phyloP scores from a whole-genome alignment of 2,797 vertebrate genomes.

The Gobio occitaniae region DNA sequence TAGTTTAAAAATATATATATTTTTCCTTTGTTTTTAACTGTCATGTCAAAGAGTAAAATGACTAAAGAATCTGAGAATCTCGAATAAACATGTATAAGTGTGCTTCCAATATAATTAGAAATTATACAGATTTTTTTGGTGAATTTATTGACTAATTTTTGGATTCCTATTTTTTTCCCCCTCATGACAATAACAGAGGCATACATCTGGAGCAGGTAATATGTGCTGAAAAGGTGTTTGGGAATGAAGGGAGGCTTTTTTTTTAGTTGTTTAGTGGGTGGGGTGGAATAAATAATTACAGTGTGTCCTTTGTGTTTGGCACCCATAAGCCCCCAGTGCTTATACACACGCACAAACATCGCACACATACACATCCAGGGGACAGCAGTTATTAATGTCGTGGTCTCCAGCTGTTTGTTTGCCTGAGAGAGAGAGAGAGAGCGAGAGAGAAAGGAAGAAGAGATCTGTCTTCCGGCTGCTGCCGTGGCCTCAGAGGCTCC shows the following conservation, averaged over 20 bases:
- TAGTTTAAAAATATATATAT: slow-evolving; percentile 44
- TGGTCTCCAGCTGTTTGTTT: slow-evolving; percentile 50
- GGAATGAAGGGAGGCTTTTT: slow-evolving; percentile 1
- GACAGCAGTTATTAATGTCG: slow-evolving; percentile 36
- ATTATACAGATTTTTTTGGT: slow-evolving; percentile 34
- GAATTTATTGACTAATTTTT: slow-evolving; percentile 56
- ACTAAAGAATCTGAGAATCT: slow-evolving; percentile 48
- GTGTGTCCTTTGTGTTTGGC: slow-evolving; percentile 45
- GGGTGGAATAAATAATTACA: slow-evolving; percentile 30
- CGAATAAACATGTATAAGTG: slow-evolving; percentile 63
- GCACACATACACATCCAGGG: slow-evolving; percentile 14
- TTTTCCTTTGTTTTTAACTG: slow-evolving; percentile 51
- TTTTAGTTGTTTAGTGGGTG: background rate
- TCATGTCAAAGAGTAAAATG: slow-evolving; percentile 50
- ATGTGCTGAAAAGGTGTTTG: slow-evolving; percentile 3
- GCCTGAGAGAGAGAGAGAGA: slow-evolving; percentile 45
- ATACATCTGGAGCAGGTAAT: slow-evolving; percentile 33
- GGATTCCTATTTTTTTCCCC: background rate
- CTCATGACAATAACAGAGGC: slow-evolving; percentile 26
- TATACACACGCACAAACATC: slow-evolving; percentile 10
- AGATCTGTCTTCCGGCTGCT: slow-evolving; percentile 44
- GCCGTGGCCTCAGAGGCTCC: slow-evolving; percentile 60
- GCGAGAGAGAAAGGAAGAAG: slow-evolving; percentile 9
- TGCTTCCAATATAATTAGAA: slow-evolving; percentile 62
- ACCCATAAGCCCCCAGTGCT: slow-evolving; percentile 31